phyloP scores from a whole-genome alignment of 1,140 invertebrate genomes.

The Condylostylus longicornis region DNA sequence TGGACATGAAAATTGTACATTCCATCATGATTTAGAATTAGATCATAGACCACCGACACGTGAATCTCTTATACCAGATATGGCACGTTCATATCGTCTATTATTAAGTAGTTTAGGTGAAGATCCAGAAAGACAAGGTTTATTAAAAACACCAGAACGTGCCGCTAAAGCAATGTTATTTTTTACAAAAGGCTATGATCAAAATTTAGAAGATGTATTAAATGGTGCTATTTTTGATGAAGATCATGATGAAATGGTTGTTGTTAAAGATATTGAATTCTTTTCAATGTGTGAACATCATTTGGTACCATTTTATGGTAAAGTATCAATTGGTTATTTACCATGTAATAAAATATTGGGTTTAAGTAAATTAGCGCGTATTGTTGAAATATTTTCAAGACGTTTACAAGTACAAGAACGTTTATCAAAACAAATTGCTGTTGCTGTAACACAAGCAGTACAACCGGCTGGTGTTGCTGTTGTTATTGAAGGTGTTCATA shows the following conservation, averaged over 20 bases:
- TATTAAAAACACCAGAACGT: constrained; percentile 91
- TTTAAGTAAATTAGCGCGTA: constrained; percentile 88
- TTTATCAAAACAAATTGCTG: constrained; percentile 94
- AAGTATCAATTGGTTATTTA: constrained; percentile 97
- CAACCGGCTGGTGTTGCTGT: constrained; percentile 93
- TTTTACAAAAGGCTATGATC: constrained; percentile 99
- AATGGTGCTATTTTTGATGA: constrained; percentile 98
- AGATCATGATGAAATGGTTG: constrained; percentile 98
- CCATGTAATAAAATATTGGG: constrained; percentile 95
- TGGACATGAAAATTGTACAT: constrained; percentile 81
- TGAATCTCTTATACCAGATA: constrained; percentile 70
- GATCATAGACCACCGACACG: constrained; percentile 78
- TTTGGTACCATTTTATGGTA: constrained; percentile 96
- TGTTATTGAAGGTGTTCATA: constrained; percentile 97
- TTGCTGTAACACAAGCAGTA: constrained; percentile 91
- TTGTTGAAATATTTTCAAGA: constrained; percentile 93
- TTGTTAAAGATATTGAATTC: constrained; percentile 99
- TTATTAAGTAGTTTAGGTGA: constrained; percentile 74
- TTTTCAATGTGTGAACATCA: constrained; percentile 99
- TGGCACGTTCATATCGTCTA: constrained; percentile 70
- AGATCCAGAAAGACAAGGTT: constrained; percentile 79
- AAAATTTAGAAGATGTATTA: constrained; percentile 87
- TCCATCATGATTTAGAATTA: constrained; percentile 77
- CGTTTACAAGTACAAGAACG: constrained; percentile 95
- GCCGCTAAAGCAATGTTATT: constrained; percentile 98